phyloP scores from a whole-genome alignment of 2,113 vertebrate genomes.

The Pomatorhinus ruficollis region DNA sequence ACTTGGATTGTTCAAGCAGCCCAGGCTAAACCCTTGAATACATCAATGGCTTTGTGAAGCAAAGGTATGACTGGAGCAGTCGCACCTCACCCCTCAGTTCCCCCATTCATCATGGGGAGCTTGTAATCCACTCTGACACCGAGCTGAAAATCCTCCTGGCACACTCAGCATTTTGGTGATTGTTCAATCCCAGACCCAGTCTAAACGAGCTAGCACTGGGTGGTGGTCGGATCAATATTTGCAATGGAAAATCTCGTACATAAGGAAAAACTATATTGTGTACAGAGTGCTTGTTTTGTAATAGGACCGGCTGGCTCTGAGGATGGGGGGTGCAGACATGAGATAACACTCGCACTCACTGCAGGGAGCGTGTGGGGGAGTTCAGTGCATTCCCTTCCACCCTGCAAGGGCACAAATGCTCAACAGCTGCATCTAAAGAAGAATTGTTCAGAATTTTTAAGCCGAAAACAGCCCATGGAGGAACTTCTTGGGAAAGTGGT shows the following conservation, averaged over 20 bases:
- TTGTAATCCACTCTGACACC: neutral
- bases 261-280: neutral
- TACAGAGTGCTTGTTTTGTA: neutral
- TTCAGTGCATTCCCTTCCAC: neutral
- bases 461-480: neutral
- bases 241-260: neutral
- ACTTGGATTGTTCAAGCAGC: neutral
- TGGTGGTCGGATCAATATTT: neutral
- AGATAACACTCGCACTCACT: neutral
- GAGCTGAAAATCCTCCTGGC: neutral
- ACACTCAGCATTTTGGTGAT: neutral
- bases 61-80: neutral
- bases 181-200: neutral
- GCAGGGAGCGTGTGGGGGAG: neutral
- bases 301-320: neutral
- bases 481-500: slow-evolving; percentile 61
- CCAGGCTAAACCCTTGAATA: neutral
- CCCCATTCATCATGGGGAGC: neutral
- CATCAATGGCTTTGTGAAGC: neutral
- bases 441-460: slow-evolving; percentile 9
- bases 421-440: slow-evolving; percentile 39
- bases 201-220: neutral
- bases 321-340: neutral
- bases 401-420: neutral
- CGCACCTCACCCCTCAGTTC: neutral